Evolutionary conservation across 1,140 invertebrate species (phyloP).

Genomic region (Neodiprion lecontei): DNA sequence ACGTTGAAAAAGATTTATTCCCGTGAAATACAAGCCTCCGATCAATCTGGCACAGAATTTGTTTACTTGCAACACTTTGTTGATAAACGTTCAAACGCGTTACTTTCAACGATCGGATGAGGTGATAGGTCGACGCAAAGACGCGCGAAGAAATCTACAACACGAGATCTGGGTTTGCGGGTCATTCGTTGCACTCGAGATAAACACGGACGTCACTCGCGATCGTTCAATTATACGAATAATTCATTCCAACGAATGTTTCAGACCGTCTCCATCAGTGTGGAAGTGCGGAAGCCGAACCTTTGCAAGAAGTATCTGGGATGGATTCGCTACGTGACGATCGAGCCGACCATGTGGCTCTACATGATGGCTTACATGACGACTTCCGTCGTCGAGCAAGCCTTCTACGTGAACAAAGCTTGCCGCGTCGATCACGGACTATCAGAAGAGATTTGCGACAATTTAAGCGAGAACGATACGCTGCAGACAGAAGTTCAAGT

Average conservation of each 20-base stretch:
- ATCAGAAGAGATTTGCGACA: constrained; percentile 68
- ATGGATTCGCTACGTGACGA: constrained; percentile 61
- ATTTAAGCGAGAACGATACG: constrained; percentile 64
- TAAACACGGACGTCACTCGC: too few relatives aligned
- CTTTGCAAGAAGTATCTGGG: background rate
- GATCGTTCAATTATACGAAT: too few relatives aligned
- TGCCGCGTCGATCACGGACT: constrained; percentile 74
- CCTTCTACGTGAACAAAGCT: constrained; percentile 76
- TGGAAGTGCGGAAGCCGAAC: background rate
- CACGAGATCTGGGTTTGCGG: too few relatives aligned
- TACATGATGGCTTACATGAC: constrained; percentile 84
- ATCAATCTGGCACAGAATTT: too few relatives aligned
- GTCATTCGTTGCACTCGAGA: too few relatives aligned
- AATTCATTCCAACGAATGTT: background rate
- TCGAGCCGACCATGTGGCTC: constrained; percentile 79
- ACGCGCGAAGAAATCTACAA: too few relatives aligned
- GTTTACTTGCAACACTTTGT: too few relatives aligned
- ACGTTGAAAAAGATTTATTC: too few relatives aligned
- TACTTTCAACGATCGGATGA: too few relatives aligned
- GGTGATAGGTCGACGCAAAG: too few relatives aligned
- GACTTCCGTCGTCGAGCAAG: constrained; percentile 78
- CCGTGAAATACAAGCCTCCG: too few relatives aligned
- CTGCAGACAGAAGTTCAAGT: constrained; percentile 72
- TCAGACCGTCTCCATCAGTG: background rate
- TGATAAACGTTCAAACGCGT: too few relatives aligned